These are phyloP conservation scores for Orthosia gothica DNA, from an alignment of 2,888 invertebrate genomes.

Conservation along the genomic window DNA sequence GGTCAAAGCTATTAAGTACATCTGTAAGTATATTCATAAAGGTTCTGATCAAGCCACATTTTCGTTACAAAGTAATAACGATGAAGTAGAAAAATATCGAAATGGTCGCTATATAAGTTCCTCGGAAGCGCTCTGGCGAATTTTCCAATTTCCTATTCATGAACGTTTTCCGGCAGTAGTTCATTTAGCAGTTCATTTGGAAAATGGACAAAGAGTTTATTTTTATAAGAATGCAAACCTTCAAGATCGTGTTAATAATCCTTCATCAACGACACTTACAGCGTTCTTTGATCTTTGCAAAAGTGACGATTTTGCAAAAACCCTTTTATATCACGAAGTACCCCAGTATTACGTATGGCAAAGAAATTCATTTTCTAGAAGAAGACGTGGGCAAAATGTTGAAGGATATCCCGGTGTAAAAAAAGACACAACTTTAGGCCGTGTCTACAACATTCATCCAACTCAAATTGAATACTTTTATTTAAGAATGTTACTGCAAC, in stretches of 20 bases:
- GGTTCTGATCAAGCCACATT: no score
- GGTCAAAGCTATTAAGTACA: slow-evolving; percentile 41
- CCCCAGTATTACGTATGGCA: no score
- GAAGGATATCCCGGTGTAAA: slow-evolving; percentile 50
- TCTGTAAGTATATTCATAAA: no score
- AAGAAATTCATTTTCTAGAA: no score
- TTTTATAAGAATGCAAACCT: slow-evolving; percentile 55
- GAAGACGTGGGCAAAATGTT: slow-evolving; percentile 54
- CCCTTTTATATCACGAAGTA: slow-evolving; percentile 8
- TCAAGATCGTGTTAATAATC: slow-evolving; percentile 43
- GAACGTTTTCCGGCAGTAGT: slow-evolving; percentile 43
- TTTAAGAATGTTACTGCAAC: slow-evolving; percentile 37
- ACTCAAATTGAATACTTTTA: slow-evolving; percentile 2
- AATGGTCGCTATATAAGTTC: slow-evolving; percentile 44
- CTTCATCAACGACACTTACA: slow-evolving; percentile 63
- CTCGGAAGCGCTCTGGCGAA: slow-evolving; percentile 45
- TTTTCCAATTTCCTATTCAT: slow-evolving; percentile 52
- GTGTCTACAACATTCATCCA: slow-evolving; percentile 50
- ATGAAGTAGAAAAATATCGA: no score
- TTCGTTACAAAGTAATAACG: no score
- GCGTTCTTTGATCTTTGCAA: slow-evolving; percentile 69
- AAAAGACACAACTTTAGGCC: slow-evolving; percentile 39
- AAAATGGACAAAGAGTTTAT: slow-evolving; percentile 12
- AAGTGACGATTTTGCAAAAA: slow-evolving; percentile 68
- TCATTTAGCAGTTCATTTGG: slow-evolving; percentile 36